Conservation (phyloP, 2,113 vertebrate species). For the Melanostigma gelatinosum region DNA sequence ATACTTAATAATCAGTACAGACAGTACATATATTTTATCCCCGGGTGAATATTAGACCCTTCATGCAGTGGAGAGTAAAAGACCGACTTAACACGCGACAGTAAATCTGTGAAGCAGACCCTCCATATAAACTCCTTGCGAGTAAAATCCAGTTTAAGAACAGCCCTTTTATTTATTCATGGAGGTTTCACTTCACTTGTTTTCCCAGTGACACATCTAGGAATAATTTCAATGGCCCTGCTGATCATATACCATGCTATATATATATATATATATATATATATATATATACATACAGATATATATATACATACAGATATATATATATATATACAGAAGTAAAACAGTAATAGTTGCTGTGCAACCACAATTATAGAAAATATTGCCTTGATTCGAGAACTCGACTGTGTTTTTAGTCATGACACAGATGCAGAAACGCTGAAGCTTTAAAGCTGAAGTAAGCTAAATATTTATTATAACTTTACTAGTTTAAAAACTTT, state of each 20-base stretch:
- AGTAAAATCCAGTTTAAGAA: constrained; percentile 33
- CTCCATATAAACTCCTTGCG: constrained; percentile 41
- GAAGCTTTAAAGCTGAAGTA: background rate
- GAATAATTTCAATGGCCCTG: constrained; percentile 21
- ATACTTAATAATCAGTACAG: constrained; percentile 60
- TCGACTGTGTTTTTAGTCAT: background rate
- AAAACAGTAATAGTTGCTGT: background rate
- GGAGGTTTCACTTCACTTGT: constrained; percentile 47
- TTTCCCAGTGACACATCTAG: constrained; percentile 12
- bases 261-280: background rate
- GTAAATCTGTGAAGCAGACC: constrained; percentile 60
- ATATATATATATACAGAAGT: background rate
- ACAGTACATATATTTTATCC: constrained; percentile 54
- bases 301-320: background rate
- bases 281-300: background rate
- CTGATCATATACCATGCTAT: background rate
- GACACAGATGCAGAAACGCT: background rate
- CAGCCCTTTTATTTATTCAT: constrained; percentile 44
- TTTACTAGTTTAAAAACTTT: background rate
- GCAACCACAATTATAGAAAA: background rate
- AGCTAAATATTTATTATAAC: background rate
- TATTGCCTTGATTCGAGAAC: background rate
- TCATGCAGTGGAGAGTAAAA: constrained; percentile 61
- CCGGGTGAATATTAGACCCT: constrained; percentile 63
- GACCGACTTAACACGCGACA: constrained; percentile 44